A percentile compares a stretch with the other conserved stretches of the same genome.
Conservation (phyloP, 1,140 invertebrate genomes). For the Wiebesia pumilae region DNA sequence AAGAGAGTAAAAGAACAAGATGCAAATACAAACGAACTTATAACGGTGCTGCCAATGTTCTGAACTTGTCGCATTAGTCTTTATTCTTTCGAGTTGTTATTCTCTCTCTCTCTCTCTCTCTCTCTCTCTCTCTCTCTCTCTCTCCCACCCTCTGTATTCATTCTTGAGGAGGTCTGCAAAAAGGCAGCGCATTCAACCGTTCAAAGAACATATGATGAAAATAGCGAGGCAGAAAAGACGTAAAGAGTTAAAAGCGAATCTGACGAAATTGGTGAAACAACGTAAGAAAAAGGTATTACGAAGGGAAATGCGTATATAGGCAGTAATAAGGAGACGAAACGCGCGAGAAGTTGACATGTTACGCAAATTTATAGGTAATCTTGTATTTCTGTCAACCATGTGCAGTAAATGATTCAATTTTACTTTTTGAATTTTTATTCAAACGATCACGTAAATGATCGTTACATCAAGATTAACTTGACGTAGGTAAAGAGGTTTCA, state of each 20-base stretch:
- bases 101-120: neutral
- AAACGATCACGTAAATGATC: no score
- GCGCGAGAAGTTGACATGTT: neutral
- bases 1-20: neutral
- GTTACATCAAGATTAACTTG: neutral
- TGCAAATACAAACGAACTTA: neutral
- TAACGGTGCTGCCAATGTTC: slow-evolving; percentile 6
- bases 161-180: neutral
- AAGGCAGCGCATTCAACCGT: neutral
- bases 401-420: neutral
- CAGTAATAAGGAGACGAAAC: neutral
- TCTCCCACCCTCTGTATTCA: neutral
- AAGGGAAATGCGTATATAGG: neutral
- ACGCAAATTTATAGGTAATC: neutral
- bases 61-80: slow-evolving; percentile 11
- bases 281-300: neutral
- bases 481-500: neutral
- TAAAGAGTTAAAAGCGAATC: neutral
- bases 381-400: neutral
- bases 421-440: neutral
- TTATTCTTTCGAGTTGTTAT: neutral
- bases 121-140: neutral
- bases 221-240: neutral
- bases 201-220: neutral
- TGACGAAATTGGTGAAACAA: neutral